Evolutionary conservation across 2,888 invertebrate species (phyloP), one percentile per base, ranked within the genome.

Genomic region (Agrenia bidenticulata): DNA sequence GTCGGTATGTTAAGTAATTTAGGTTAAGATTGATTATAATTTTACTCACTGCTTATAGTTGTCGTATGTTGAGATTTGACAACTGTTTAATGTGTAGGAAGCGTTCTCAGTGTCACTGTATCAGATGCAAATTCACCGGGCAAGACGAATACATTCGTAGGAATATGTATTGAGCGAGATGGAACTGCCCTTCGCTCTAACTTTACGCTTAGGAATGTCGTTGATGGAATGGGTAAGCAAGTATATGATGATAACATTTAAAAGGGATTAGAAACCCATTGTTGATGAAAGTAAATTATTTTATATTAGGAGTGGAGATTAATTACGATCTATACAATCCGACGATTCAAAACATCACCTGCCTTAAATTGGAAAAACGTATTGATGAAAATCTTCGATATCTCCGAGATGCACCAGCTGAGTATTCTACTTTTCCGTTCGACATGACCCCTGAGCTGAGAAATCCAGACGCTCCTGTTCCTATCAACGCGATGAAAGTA

Each of bases 301-400:
- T 26, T 24, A 1, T 19, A 2, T 17, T 74, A 85, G 85, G 85
- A 26, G 80, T 88, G 55, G 88, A 89, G 81, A 83, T 90, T 74
- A 80, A 84, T 73, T 97, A 90, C 81, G 89, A 95, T 67, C 81
- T 98, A 78, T 99, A 99, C 78, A 96, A 94, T 81, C 98, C 99
- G 15, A 87, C 90, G 0, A 85, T 99, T 70, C 89, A 89, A 76
- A 88, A 86, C 78, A 88, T 99, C 39, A 93, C 96, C 81, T 92
- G 97, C 1, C 81, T 99, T 15, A 87, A 89, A 39, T 83, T 99
- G 39, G 98, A 99, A 80, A 96, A 93, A 79, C 85, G 98, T 59
- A 81, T 98, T 21, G 99, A 99, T 81, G 88, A 90, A 26, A 87
- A 91, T 77, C 82, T 99, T 55, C 83, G 86, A 17, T 99, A 98